These are phyloP conservation scores for Manacus vitellinus DNA, from an alignment of 2,113 vertebrate species.

Conservation along the genomic window DNA sequence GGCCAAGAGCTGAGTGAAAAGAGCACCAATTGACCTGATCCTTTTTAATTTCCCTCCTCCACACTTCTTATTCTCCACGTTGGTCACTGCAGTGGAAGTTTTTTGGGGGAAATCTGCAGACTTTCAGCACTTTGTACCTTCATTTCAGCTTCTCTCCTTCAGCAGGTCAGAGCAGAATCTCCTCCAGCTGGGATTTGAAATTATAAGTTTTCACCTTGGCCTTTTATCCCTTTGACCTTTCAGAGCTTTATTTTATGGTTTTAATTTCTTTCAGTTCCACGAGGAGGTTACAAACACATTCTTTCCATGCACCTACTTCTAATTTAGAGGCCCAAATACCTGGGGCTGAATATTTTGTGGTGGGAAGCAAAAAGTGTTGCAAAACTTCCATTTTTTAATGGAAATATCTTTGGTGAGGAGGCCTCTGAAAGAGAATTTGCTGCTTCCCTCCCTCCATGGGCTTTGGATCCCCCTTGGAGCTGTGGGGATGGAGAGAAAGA, in stretches of 20 bases:
- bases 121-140: not conserved
- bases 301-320: not conserved
- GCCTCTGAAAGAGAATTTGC: not conserved
- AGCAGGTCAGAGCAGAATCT: not conserved
- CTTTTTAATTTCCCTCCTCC: accelerated
- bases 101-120: not conserved
- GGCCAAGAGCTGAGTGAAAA: not conserved
- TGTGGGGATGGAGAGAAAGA: accelerated
- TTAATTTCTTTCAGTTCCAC: not conserved
- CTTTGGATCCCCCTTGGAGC: not conserved
- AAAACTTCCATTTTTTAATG: not conserved
- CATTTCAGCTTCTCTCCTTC: not conserved
- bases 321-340: not conserved
- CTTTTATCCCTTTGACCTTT: not conserved
- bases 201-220: not conserved
- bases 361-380: not conserved
- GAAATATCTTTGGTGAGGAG: not conserved
- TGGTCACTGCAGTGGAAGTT: not conserved
- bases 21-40: not conserved
- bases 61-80: not conserved
- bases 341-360: not conserved
- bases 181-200: not conserved
- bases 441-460: not conserved
- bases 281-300: not conserved
- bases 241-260: not conserved